Percentiles rank a stretch among this genome's conserved stretches.
Evolutionary conservation across 2,113 vertebrate species (phyloP).

Genomic region (Galeopterus variegatus): DNA sequence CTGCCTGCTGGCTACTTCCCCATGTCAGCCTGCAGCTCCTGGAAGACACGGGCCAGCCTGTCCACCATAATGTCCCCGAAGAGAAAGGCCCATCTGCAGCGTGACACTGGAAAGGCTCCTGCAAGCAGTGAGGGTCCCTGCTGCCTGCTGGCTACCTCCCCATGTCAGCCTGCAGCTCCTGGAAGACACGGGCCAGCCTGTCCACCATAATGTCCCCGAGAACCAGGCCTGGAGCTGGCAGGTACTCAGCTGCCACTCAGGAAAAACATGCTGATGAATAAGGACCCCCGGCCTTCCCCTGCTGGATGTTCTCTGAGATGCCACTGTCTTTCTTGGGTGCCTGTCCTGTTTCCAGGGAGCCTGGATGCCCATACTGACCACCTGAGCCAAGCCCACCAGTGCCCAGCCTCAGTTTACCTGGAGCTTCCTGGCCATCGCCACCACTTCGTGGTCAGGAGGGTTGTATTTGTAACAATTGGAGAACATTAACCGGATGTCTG

Average conservation of each 20-base stretch:
- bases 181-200: background rate
- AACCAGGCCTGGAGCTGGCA: too few relatives aligned
- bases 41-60: background rate
- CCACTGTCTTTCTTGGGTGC: fast-evolving
- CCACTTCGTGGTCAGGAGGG: constrained; percentile 95
- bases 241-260: fast-evolving
- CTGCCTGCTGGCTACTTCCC: fast-evolving
- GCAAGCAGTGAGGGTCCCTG: background rate
- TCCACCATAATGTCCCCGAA: fast-evolving
- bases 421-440: constrained; percentile 95
- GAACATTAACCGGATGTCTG: constrained; percentile 98
- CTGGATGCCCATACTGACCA: background rate
- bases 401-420: constrained; percentile 90
- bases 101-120: too few relatives aligned
- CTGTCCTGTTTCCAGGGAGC: too few relatives aligned
- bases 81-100: background rate
- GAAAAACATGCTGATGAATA: fast-evolving
- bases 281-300: fast-evolving
- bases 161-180: background rate
- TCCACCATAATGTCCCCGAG: fast-evolving
- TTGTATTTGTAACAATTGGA: constrained; percentile 99
- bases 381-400: background rate
- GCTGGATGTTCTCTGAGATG: fast-evolving
- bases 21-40: background rate
- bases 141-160: fast-evolving